Conservation (phyloP, 2,797 vertebrate genomes). For the Bryconaethiops microstoma region DNA sequence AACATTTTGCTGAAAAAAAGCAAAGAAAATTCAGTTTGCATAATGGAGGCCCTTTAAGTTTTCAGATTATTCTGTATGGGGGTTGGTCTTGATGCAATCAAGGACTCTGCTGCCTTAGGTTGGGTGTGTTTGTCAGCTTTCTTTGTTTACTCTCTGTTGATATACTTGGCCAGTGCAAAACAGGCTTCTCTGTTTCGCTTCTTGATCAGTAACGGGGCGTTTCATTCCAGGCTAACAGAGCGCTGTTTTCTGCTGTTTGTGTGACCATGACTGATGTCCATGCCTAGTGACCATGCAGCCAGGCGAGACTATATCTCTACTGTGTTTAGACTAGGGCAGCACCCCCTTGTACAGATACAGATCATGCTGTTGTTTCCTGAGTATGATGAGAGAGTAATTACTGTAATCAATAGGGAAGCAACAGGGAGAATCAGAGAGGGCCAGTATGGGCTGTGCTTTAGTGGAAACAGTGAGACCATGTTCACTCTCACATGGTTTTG, state of each 20-base stretch:
- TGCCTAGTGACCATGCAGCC: constrained; percentile 18
- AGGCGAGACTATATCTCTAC: constrained; percentile 29
- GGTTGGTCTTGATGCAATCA: constrained; percentile 18
- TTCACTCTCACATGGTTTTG: constrained; percentile 24
- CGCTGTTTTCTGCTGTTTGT: constrained; percentile 20
- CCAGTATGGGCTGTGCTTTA: constrained; percentile 19
- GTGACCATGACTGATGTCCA: constrained; percentile 27
- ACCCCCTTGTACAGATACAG: constrained; percentile 68
- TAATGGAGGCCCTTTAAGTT: not conserved
- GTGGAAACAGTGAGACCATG: constrained; percentile 41
- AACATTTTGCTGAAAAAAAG: no score
- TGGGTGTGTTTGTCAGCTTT: constrained; percentile 19
- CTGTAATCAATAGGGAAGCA: constrained; percentile 61
- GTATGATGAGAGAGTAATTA: constrained; percentile 69
- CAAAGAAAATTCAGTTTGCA: no score
- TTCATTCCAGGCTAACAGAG: not conserved
- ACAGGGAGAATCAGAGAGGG: constrained; percentile 38
- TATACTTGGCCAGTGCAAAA: not conserved
- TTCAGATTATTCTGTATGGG: constrained; percentile 22
- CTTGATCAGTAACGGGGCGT: constrained; percentile 15
- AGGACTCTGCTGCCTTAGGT: not conserved
- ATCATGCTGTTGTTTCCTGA: constrained; percentile 69
- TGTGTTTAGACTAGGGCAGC: constrained; percentile 71
- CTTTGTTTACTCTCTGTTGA: constrained; percentile 20
- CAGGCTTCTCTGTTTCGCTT: constrained; percentile 12